Evolutionary conservation across 2,888 invertebrate species (phyloP).

Genomic region (Drosophila pseudotakahashii): DNA sequence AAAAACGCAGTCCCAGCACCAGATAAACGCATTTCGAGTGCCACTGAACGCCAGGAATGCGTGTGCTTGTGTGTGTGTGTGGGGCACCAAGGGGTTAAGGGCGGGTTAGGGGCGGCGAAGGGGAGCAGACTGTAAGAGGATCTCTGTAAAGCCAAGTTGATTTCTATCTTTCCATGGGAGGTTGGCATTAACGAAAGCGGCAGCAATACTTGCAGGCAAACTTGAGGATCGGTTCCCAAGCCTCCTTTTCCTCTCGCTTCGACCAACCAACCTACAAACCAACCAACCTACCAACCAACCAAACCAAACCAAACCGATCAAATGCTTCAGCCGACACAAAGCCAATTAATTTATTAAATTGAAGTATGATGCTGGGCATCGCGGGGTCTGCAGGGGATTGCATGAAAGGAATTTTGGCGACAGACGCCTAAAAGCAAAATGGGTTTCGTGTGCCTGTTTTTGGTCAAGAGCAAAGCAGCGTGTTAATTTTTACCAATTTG

Average conservation of each 20-base stretch:
- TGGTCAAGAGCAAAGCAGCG: conserved; percentile 81
- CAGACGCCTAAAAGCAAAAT: conserved; percentile 81
- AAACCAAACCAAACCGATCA: conserved; percentile 40
- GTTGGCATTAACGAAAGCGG: conserved; percentile 56
- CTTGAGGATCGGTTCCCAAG: conserved; percentile 25
- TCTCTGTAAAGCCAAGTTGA: conserved; percentile 63
- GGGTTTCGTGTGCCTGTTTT: conserved; percentile 80
- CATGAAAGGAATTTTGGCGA: conserved; percentile 82
- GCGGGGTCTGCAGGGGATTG: conserved; percentile 30
- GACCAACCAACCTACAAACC: neutral
- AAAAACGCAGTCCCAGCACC: conserved; percentile 57
- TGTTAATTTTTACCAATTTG: conserved; percentile 81
- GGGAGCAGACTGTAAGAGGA: conserved; percentile 61
- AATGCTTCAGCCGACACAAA: conserved; percentile 70
- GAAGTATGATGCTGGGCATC: conserved; percentile 70
- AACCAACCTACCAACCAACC: neutral
- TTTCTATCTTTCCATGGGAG: conserved; percentile 82
- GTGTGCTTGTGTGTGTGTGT: conserved; percentile 7
- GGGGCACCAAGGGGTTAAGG: conserved; percentile 5
- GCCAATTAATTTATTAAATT: conserved; percentile 84
- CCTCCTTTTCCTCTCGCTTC: conserved; percentile 2
- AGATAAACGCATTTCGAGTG: conserved; percentile 51
- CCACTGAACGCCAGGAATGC: conserved; percentile 70
- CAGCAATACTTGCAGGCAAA: conserved; percentile 27
- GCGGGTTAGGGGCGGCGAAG: neutral